phyloP scores from a whole-genome alignment of 2,888 invertebrate genomes.

The Acanthosepion lycidas region DNA sequence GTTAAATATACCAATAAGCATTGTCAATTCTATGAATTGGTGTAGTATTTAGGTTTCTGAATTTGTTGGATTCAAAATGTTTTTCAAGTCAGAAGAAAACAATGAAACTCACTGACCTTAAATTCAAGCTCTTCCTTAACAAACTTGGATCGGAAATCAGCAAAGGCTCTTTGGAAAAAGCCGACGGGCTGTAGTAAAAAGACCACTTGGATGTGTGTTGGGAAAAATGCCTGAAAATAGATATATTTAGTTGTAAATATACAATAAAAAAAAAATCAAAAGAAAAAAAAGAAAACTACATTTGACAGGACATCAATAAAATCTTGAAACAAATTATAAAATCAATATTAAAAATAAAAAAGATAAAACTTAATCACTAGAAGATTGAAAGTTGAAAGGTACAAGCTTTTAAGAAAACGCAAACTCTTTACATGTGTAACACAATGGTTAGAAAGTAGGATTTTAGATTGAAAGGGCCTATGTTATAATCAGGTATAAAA shows the following conservation, averaged over 20 bases:
- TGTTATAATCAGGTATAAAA: no score
- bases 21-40: no score
- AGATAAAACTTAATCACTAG: neutral
- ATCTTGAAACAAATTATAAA: neutral
- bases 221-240: conserved; percentile 88
- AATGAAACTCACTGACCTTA: conserved; percentile 79
- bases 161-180: conserved; percentile 95
- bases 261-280: neutral
- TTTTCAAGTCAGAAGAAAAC: no score
- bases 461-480: no score
- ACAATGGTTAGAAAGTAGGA: no score
- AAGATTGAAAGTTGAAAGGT: no score
- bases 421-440: no score
- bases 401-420: no score
- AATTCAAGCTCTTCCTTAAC: conserved; percentile 95
- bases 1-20: no score
- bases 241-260: neutral
- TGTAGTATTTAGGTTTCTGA: no score
- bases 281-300: no score
- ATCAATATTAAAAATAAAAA: neutral
- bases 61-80: no score
- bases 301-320: neutral
- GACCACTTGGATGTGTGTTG: conserved; percentile 93
- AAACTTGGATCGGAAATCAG: conserved; percentile 87
- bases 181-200: conserved; percentile 93